Evolutionary conservation across 2,797 vertebrate species (phyloP).

Genomic region (Phalloptychus januarius): DNA sequence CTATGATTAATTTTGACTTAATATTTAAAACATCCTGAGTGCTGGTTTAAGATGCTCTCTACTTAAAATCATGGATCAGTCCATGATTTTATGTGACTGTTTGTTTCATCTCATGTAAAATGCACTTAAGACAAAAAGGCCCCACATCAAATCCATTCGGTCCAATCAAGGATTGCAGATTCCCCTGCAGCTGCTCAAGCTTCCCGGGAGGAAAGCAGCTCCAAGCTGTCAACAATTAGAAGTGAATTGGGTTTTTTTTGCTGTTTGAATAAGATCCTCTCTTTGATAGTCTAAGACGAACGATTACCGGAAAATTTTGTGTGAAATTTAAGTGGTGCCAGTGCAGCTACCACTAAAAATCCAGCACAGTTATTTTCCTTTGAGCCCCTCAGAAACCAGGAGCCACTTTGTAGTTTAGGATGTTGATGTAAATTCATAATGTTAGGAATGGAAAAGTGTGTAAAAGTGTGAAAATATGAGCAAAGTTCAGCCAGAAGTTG

Average conservation of each 20-base stretch:
- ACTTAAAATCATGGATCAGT: neutral
- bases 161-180: neutral
- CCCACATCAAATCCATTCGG: neutral
- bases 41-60: neutral
- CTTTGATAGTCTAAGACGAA: neutral
- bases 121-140: neutral
- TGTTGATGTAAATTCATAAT: neutral
- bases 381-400: neutral
- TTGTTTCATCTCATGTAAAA: neutral
- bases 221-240: neutral
- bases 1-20: neutral
- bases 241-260: neutral
- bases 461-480: neutral
- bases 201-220: neutral
- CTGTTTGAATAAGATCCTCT: neutral
- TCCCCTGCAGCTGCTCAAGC: neutral
- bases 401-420: neutral
- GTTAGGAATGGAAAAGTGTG: neutral
- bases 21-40: neutral
- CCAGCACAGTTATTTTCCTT: neutral
- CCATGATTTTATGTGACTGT: neutral
- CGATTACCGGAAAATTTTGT: neutral
- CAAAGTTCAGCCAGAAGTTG: neutral
- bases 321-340: neutral
- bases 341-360: neutral